Evolutionary conservation across 2,113 vertebrate genomes (phyloP), one percentile per base, ranked within the genome.

Genomic region (Actinemys pallida): DNA sequence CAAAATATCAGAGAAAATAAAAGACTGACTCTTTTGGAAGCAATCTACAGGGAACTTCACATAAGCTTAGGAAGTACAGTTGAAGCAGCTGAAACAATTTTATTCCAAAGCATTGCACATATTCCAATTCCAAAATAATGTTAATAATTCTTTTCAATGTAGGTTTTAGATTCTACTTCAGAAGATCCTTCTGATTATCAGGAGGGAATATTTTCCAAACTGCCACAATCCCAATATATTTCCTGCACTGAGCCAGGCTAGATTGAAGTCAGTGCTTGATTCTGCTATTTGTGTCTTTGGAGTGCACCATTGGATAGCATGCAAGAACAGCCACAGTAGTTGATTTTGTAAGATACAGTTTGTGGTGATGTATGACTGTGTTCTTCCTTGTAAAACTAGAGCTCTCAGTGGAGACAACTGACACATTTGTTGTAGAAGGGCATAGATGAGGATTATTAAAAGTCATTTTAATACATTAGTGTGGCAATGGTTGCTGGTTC

Each of bases 131-230:
- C 53, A 92, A 90, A 94, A 92, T 84, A 91, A 93, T 78, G 87
- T 53, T 96, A 97, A 81, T 86, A 69, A 96, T 98, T 91, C 84
- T 92, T 89, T 93, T 88, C 89, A 97, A 96, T 85, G 93, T 94
- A 95, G 88, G 92, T 45, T 95, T 93, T 89, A 91, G 69, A 97
- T 92, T 50, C n/a, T 91, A 94, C 90, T 91, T 87, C 89, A 95
- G 27, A 97, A 96, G 75, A 87, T 89, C 78, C 54, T 95, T 95
- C 81, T 89, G 83, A 91, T 47, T 78, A 88, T 83, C 88, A 90
- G 0, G 5, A 0, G 0, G 69, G 95, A 96, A 94, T 86, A 5
- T 31, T 88, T 95, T 96, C 95, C 49, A 49, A 9, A 82, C 52
- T 35, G 29, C 1, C 85, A 83, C 45, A 93, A 5, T 19, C 59